These are phyloP conservation scores for Aplysina aerophoba DNA, from an alignment of 37 sponge, comb jelly and placozoan species.

Conservation along the genomic window DNA sequence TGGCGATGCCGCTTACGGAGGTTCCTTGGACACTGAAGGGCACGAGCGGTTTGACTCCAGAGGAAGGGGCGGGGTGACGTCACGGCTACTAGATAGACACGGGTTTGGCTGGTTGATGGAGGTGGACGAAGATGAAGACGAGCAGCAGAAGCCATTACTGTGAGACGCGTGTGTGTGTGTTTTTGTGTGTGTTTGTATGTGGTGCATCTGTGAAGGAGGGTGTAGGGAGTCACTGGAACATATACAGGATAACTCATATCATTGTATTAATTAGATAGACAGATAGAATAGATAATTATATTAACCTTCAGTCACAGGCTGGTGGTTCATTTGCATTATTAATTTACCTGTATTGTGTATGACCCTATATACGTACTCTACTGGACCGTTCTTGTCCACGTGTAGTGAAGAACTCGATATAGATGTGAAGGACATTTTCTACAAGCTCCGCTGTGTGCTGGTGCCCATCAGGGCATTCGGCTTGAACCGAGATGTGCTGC, in stretches of 20 bases:
- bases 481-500: constrained; percentile 65
- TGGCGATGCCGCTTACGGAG: neutral
- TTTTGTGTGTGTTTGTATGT: no score
- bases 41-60: neutral
- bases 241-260: no score
- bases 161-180: no score
- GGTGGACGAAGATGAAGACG: constrained; percentile 79
- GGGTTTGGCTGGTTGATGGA: constrained; percentile 94
- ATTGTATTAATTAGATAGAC: no score
- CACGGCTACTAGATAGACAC: constrained; percentile 57
- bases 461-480: constrained; percentile 71
- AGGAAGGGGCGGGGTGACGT: constrained; percentile 23
- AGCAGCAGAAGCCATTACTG: constrained; percentile 71
- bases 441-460: constrained; percentile 89
- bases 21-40: constrained; percentile 10
- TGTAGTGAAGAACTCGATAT: constrained; percentile 90
- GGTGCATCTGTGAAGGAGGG: no score
- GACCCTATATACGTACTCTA: no score
- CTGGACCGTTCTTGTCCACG: neutral
- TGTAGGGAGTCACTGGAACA: no score
- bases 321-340: no score
- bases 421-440: constrained; percentile 86
- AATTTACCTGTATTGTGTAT: no score
- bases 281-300: no score
- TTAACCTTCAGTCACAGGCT: no score